Evolutionary conservation across 2,113 vertebrate species (phyloP), one percentile per base, ranked within the genome.

Genomic region (Tichodroma muraria): DNA sequence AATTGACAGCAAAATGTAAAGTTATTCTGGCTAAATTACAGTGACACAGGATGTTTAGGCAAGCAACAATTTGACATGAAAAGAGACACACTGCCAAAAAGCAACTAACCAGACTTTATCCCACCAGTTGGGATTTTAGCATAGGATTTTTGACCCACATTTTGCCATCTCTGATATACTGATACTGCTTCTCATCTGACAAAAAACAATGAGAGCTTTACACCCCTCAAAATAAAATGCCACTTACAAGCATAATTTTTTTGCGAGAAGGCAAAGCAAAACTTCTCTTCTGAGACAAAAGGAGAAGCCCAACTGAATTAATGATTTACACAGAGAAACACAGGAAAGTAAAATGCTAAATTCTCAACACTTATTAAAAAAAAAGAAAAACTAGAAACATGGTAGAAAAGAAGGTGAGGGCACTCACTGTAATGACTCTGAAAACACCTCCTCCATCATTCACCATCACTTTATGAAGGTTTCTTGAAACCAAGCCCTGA

Each of bases 381-480:
- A 44, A 44, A 44, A 82, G 42, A 27, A 89, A 80, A 91, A 88
- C 25, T 0, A 73, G 63, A 88, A 93, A 33, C 8, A 57, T 3
- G 11, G 80, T 63, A 35, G 45, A 88, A 88, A 81, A 45, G 45
- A 82, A 82, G 20, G 50, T 10, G 42, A 83, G 59, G 13, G 6
- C 31, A 96, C 98, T 95, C 96, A 99, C 99, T 12, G 98, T 97
- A 52, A 98, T 97, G 66, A 99, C 96, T 97, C 98, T 98, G 92
- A 99, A 98, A 72, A 99, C 98, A 9, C 99, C 99, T 25, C 99
- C 99, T 70, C 99, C 99, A 42, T 98, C 98, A 31, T 98, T 98
- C 80, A 99, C 98, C 33, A 94, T 93, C 93, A 99, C 98, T 59
- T 95, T 98, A 54, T 98, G 98, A 27, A 98, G 97, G 90, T 99